phyloP scores from a whole-genome alignment of 2,113 vertebrate genomes.

The Indri indri region DNA sequence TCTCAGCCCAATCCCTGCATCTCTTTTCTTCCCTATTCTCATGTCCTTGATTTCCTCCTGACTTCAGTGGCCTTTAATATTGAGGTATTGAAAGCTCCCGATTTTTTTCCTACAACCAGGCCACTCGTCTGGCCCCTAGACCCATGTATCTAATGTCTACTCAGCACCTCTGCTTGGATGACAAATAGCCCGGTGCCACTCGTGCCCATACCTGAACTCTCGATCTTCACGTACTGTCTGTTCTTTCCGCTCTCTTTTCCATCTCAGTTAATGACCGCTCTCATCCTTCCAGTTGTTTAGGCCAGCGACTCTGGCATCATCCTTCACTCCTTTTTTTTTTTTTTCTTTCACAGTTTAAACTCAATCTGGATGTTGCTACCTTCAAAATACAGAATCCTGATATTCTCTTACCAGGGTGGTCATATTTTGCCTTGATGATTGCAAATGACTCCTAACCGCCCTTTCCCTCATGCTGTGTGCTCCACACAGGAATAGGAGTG shows the following conservation, averaged over 20 bases:
- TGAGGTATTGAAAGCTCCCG: neutral
- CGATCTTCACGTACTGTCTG: neutral
- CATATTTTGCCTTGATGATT: neutral
- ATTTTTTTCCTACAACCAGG: neutral
- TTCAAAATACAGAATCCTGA: neutral
- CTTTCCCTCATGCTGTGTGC: neutral
- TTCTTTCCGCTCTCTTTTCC: neutral
- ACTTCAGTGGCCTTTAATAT: neutral
- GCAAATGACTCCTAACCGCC: neutral
- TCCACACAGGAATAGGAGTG: neutral
- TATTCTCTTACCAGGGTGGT: neutral
- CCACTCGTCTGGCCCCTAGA: neutral
- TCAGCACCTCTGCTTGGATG: neutral
- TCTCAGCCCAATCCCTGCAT: neutral
- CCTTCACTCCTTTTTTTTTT: neutral
- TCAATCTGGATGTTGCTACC: neutral
- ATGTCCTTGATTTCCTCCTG: neutral
- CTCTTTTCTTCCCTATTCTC: neutral
- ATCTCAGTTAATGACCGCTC: neutral
- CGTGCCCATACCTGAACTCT: neutral
- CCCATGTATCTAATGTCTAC: neutral
- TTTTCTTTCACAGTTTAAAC: neutral
- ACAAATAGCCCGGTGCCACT: neutral
- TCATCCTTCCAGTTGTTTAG: neutral
- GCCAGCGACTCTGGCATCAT: neutral